These are phyloP conservation scores for Anodontia alba DNA, from an alignment of 2,888 invertebrate genomes.

Conservation along the genomic window DNA sequence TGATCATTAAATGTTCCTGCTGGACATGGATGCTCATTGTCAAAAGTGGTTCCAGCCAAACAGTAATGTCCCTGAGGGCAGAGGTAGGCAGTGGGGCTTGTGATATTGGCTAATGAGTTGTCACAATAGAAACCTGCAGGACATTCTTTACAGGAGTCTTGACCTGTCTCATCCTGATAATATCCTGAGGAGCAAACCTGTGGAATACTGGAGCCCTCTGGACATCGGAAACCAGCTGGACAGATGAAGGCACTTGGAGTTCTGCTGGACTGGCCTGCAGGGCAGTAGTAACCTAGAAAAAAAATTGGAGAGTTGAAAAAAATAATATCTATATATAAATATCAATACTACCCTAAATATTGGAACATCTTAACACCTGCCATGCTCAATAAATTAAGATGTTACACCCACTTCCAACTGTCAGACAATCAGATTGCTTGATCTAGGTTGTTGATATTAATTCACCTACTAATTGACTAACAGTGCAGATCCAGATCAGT, in stretches of 20 bases:
- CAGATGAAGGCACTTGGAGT: conserved; percentile 76
- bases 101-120: conserved; percentile 75
- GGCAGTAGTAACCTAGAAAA: conserved; percentile 80
- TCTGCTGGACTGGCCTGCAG: conserved; percentile 73
- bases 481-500: not conserved
- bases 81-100: conserved; percentile 76
- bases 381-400: too few relatives aligned
- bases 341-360: too few relatives aligned
- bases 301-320: not conserved
- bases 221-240: conserved; percentile 80
- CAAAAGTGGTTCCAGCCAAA: conserved; percentile 73
- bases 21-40: conserved; percentile 75
- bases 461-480: too few relatives aligned
- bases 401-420: too few relatives aligned
- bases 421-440: too few relatives aligned
- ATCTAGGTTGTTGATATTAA: too few relatives aligned
- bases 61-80: conserved; percentile 82
- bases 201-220: conserved; percentile 69
- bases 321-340: not conserved
- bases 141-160: conserved; percentile 79
- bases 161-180: conserved; percentile 78
- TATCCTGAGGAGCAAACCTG: conserved; percentile 78
- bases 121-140: conserved; percentile 83
- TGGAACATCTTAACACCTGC: too few relatives aligned
- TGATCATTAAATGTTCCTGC: conserved; percentile 79